Evolutionary conservation across 2,888 invertebrate species (phyloP), one percentile per base, ranked within the genome.

Genomic region (Caenorhabditis becei): DNA sequence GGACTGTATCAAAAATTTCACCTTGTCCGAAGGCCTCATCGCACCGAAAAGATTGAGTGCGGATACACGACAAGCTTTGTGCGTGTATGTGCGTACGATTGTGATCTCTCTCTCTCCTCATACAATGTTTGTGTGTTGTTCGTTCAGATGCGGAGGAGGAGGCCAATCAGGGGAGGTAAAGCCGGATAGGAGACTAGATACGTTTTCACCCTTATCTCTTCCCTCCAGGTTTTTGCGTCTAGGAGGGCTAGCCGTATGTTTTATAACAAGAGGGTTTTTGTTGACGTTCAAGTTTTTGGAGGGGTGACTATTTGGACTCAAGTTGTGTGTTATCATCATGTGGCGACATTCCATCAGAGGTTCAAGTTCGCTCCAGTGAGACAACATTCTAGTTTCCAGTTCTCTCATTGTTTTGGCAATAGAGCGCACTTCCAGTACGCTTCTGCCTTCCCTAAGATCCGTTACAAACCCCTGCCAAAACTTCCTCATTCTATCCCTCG

Each of bases 51-150:
- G 20, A 54, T 54, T 18, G 7, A 16, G 54, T 24, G 24, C 14
- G 44, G n/a, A n/a, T 44, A n/a, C 14, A n/a, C 16, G 3, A 44
- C 28, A 56, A 67, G 56, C 37, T 23, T 23, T 20, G 14, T 26
- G 32, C 23, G 11, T 20, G 23, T 16, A 14, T 24, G 44, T 35
- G n/a, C n/a, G n/a, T n/a, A n/a, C 35, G 63, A 54, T 72, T 37
- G 14, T 18, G 56, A 63, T 72, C 58, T 49, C 44, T 37, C 41
- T 44, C 37, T 58, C 32, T n/a, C 35, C 44, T 1, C 16, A n/a
- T 32, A 37, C 35, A 41, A 26, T 51, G 16, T 51, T 26, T 66
- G 66, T 66, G 66, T 66, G 66, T 75, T 75, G 66, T 66, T 75
- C 59, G 66, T 66, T 51, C 59, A 66, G 41, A 66, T 8, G n/a